Evolutionary conservation across 2,888 invertebrate genomes (phyloP).

Genomic region (Acanthosoma haemorrhoidale): DNA sequence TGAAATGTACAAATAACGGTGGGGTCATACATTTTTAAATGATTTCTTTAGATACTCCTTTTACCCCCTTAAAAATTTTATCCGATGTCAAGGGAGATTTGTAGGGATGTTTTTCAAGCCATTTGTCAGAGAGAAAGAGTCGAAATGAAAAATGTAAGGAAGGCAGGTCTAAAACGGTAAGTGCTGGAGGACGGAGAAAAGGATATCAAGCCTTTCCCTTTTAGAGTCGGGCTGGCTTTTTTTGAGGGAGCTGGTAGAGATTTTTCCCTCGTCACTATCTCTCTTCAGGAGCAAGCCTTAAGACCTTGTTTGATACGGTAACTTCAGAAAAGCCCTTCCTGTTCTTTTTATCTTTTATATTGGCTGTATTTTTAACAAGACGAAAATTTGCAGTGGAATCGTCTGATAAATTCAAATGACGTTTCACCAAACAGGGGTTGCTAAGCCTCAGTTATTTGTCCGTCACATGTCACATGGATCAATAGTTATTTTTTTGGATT

Average conservation of each 20-base stretch:
- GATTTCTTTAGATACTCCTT: no score
- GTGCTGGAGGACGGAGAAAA: not conserved
- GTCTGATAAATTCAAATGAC: no score
- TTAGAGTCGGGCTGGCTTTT: not conserved
- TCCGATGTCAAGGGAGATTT: not conserved
- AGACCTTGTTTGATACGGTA: not conserved
- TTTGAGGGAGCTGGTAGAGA: not conserved
- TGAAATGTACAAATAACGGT: no score
- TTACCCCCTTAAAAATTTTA: no score
- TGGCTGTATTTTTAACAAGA: no score
- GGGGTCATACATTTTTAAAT: no score
- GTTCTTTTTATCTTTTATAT: no score
- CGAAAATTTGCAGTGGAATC: no score
- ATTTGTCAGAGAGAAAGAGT: not conserved
- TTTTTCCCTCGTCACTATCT: not conserved
- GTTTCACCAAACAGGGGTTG: no score
- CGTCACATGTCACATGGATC: no score
- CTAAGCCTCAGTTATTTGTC: no score
- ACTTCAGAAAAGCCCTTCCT: not conserved
- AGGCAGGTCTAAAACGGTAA: not conserved
- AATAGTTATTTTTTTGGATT: no score
- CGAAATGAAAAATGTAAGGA: not conserved
- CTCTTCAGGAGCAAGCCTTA: not conserved
- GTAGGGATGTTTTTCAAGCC: not conserved
- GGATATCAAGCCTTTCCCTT: not conserved